Conservation (phyloP, 1,140 invertebrate genomes). For the Ips nitidus region DNA sequence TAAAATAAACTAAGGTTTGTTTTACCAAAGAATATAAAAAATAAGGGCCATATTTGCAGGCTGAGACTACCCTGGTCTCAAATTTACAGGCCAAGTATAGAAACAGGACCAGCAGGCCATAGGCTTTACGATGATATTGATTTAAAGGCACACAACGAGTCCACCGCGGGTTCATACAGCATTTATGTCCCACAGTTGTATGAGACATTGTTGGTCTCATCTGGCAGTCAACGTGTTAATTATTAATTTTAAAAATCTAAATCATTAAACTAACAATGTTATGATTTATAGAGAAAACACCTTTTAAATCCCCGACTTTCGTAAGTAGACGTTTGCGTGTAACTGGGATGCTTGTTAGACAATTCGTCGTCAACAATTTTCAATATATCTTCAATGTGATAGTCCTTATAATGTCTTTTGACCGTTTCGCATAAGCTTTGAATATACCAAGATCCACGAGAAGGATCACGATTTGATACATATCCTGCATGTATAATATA, state of each 20-base stretch:
- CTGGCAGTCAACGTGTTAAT: neutral
- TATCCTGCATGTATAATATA: conserved; percentile 53
- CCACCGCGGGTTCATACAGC: too few relatives aligned
- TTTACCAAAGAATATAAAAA: too few relatives aligned
- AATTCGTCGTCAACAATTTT: conserved; percentile 60
- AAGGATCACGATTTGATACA: conserved; percentile 63
- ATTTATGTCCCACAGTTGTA: too few relatives aligned
- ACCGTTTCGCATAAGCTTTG: conserved; percentile 73
- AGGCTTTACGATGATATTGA: too few relatives aligned
- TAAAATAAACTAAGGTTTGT: too few relatives aligned
- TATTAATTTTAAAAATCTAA: too few relatives aligned
- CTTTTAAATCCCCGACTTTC: conserved; percentile 62
- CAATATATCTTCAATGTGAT: conserved; percentile 66
- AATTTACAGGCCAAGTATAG: too few relatives aligned
- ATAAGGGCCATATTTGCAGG: too few relatives aligned
- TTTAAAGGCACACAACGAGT: too few relatives aligned
- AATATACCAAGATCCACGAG: conserved; percentile 72
- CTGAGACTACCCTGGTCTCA: too few relatives aligned
- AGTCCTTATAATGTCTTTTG: conserved; percentile 63
- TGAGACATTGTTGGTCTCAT: neutral
- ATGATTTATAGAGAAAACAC: conserved; percentile 58
- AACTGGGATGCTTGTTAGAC: conserved; percentile 38
- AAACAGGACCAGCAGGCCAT: too few relatives aligned
- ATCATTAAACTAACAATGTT: too few relatives aligned
- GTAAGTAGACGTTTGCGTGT: conserved; percentile 58